Evolutionary conservation across 2,888 invertebrate species (phyloP).

Genomic region (Horisme vitalbata): DNA sequence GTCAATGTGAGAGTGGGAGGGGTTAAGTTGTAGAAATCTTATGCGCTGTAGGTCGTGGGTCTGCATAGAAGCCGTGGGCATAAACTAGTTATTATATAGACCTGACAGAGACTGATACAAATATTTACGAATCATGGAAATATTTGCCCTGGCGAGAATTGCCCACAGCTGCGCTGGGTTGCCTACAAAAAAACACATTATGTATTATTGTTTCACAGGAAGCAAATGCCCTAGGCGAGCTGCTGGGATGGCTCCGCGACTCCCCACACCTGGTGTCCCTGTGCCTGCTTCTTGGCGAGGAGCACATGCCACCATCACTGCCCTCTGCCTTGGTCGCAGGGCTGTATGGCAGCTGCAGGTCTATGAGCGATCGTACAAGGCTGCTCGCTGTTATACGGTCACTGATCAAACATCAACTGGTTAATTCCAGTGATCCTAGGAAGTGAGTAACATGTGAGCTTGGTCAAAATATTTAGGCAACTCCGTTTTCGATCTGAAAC

Average conservation of each 20-base stretch:
- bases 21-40: no score
- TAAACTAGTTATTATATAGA: no score
- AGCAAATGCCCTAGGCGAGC: constrained; percentile 67
- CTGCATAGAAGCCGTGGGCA: no score
- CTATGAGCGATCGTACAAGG: constrained; percentile 57
- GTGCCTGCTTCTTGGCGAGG: constrained; percentile 72
- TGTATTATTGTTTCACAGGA: constrained; percentile 57
- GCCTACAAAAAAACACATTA: no score
- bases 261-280: constrained; percentile 73
- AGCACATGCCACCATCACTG: constrained; percentile 63
- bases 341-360: constrained; percentile 69
- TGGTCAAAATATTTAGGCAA: no score
- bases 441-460: constrained; percentile 73
- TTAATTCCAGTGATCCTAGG: constrained; percentile 64
- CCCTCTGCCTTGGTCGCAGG: constrained; percentile 67
- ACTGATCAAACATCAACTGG: constrained; percentile 72
- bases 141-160: no score
- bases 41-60: no score
- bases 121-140: no score
- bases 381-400: constrained; percentile 66
- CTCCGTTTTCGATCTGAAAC: no score
- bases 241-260: constrained; percentile 74
- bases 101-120: no score
- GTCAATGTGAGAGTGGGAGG: no score
- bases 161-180: no score